A percentile compares a stretch with the other conserved stretches of the same genome.
These are phyloP conservation scores for Drosophila suzukii DNA, from an alignment of 1,140 invertebrate species.

Conservation along the genomic window DNA sequence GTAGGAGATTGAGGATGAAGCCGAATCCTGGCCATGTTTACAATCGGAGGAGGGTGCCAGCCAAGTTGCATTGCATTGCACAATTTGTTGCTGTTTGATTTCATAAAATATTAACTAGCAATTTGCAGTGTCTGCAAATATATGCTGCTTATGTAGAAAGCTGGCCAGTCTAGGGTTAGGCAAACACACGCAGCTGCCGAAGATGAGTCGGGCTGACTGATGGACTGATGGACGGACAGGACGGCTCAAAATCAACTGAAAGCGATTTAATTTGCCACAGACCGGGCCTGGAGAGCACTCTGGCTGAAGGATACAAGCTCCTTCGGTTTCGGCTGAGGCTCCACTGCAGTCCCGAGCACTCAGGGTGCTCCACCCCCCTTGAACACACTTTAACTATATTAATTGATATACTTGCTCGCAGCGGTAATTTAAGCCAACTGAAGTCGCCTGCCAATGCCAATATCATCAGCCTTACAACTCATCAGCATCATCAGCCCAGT, in stretches of 20 bases:
- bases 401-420: constrained; percentile 80
- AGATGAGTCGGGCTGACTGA: constrained; percentile 41
- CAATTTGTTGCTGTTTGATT: constrained; percentile 80
- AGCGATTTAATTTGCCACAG: constrained; percentile 65
- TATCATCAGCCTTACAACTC: constrained; percentile 36
- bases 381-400: constrained; percentile 80
- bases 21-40: constrained; percentile 31
- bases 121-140: constrained; percentile 76
- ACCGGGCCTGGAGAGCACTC: constrained; percentile 22
- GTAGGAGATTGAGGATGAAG: constrained; percentile 4
- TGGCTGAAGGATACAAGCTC: constrained; percentile 31
- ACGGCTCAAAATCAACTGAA: constrained; percentile 54
- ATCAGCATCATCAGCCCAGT: constrained; percentile 1
- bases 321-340: constrained; percentile 28
- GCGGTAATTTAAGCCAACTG: constrained; percentile 79
- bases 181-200: constrained; percentile 52
- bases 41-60: constrained; percentile 9
- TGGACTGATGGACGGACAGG: constrained; percentile 17
- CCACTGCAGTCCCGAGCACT: constrained; percentile 3
- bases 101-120: constrained; percentile 80
- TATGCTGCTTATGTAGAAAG: constrained; percentile 25
- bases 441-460: constrained; percentile 70
- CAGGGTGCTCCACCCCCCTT: neutral
- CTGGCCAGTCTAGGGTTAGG: constrained; percentile 42
- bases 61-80: constrained; percentile 60